Evolutionary conservation across 2,113 vertebrate genomes (phyloP).

Genomic region (Chaetorhynchus papuensis): DNA sequence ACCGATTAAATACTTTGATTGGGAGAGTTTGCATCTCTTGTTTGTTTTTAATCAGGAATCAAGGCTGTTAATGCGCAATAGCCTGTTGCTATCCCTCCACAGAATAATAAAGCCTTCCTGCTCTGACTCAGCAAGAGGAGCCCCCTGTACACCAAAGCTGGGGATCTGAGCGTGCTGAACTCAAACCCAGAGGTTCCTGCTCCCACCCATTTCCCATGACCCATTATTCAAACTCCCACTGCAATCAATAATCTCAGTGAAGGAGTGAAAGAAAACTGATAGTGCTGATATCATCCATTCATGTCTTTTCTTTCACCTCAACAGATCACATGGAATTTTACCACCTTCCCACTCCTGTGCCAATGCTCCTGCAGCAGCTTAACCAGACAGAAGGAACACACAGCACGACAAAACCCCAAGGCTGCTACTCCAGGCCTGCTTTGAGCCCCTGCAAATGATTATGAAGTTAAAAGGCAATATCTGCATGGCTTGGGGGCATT

Average conservation of each 20-base stretch:
- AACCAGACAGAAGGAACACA: neutral
- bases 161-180: too few species aligned
- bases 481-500: neutral
- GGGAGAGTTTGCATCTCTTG: neutral
- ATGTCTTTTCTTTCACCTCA: neutral
- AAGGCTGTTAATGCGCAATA: neutral
- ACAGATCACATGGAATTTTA: neutral
- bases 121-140: neutral
- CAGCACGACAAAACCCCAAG: neutral
- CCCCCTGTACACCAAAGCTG: neutral
- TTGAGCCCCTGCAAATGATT: accelerated
- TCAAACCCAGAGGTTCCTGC: neutral
- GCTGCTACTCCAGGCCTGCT: neutral
- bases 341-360: neutral
- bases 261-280: neutral
- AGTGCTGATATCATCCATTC: neutral
- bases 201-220: neutral
- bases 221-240: neutral
- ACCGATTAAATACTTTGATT: neutral
- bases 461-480: accelerated
- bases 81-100: neutral
- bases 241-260: neutral
- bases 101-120: neutral
- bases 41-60: neutral
- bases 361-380: neutral